Evolutionary conservation across 2,797 vertebrate species (phyloP), one percentile per base, ranked within the genome.

Genomic region (Hoplostethus atlanticus): DNA sequence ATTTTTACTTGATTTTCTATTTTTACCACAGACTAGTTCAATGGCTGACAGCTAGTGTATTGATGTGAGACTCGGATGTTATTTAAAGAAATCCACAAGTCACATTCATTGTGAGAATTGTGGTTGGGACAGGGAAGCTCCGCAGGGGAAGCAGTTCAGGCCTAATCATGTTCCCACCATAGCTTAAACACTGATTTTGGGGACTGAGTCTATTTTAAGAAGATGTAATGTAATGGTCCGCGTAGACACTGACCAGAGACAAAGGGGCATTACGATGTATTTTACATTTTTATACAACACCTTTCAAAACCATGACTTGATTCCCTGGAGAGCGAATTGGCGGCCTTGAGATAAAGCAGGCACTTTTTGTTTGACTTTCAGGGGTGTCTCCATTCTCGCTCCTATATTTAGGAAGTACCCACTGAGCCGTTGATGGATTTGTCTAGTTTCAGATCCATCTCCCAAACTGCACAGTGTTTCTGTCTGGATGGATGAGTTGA

Each of bases 361-460:
- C 91, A 82, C 92, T 86, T 86, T 65, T 91, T 90, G 91, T 95
- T 96, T 95, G 94, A 90, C 93, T 94, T 95, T 94, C 87, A 91
- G 89, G 90, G 93, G 92, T 89, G 88, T 88, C 88, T 91, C 93
- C 84, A 84, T 93, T 94, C 94, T 84, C 90, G 74, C 77, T 81
- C 89, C 85, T 95, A 94, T 94, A 93, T 96, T 95, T 95, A 94
- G 94, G 93, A 94, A 91, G 90, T 91, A 73, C 94, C 93, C 88
- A 89, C 91, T 91, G 93, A 89, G 92, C 84, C 75, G 84, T 78
- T 94, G 95, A 89, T 92, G 90, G 94, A 94, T 94, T 91, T 82
- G 83, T 91, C 87, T 91, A 87, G 89, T 93, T 92, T 83, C 0
- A 85, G 89, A 87, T 92, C 80, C 25, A 15, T 69, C 87, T 92